Percentiles rank a stretch among this genome's conserved stretches.
These are phyloP conservation scores for Manduca sexta DNA, from an alignment of 1,140 invertebrate species.

Conservation along the genomic window DNA sequence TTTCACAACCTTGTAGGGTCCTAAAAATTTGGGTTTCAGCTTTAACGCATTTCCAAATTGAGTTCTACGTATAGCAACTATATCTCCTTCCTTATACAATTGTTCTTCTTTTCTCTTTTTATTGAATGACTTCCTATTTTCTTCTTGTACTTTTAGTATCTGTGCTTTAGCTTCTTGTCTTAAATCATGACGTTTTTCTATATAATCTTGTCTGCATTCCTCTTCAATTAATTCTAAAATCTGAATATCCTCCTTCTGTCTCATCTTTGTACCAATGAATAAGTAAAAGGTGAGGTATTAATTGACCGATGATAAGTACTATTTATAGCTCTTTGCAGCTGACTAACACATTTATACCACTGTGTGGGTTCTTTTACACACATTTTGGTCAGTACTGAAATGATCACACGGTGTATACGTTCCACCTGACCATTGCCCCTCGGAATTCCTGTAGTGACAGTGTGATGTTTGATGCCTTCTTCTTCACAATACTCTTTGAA, in stretches of 20 bases:
- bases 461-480: no score
- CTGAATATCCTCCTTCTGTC: slow-evolving; percentile 17
- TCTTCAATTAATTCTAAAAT: slow-evolving; percentile 31
- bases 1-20: no score
- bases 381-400: no score
- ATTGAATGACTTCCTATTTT: background rate
- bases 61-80: no score
- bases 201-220: slow-evolving; percentile 18
- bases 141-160: background rate
- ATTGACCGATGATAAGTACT: slow-evolving; percentile 25
- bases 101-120: background rate
- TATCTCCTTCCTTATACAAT: no score
- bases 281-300: slow-evolving; percentile 25
- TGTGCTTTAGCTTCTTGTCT: background rate
- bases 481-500: no score
- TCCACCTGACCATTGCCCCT: no score
- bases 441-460: no score
- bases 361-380: no score
- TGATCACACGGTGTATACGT: no score
- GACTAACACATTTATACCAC: slow-evolving; percentile 36
- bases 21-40: no score
- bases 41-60: no score
- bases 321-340: slow-evolving; percentile 39
- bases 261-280: slow-evolving; percentile 39
- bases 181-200: background rate